Conservation (phyloP, 1,140 invertebrate genomes). For the Manduca sexta region DNA sequence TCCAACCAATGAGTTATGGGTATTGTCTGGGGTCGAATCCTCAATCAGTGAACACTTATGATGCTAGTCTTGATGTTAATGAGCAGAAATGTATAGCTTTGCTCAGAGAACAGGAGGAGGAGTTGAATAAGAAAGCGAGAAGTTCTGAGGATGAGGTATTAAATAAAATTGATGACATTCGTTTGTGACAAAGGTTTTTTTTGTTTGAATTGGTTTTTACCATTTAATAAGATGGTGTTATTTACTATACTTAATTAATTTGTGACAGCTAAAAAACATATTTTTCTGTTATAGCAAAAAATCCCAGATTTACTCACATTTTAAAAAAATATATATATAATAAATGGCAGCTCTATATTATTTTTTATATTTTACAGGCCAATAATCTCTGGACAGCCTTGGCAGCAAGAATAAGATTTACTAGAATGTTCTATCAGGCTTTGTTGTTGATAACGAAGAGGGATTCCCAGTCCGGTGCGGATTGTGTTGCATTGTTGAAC, state of each 20-base stretch:
- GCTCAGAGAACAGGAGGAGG: slow-evolving; percentile 94
- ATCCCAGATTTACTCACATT: too few species aligned
- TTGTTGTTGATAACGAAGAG: slow-evolving; percentile 78
- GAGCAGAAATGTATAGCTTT: slow-evolving; percentile 87
- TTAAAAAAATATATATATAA: too few species aligned
- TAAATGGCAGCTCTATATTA: too few species aligned
- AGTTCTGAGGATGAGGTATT: slow-evolving; percentile 72
- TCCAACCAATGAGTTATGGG: slow-evolving; percentile 95
- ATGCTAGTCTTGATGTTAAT: slow-evolving; percentile 80
- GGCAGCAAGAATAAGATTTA: slow-evolving; percentile 88
- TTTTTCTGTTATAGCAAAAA: too few species aligned
- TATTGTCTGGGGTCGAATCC: slow-evolving; percentile 83
- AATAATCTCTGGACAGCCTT: slow-evolving; percentile 77
- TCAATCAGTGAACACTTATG: slow-evolving; percentile 52
- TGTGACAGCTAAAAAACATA: too few species aligned
- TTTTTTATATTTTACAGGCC: slow-evolving; percentile 37
- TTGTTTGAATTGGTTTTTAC: too few species aligned
- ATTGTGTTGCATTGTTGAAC: slow-evolving; percentile 75
- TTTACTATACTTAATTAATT: too few species aligned
- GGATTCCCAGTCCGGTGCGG: slow-evolving; percentile 60
- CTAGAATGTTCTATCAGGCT: slow-evolving; percentile 88
- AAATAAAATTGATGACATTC: neutral
- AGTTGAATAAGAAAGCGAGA: slow-evolving; percentile 84
- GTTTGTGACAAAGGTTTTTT: too few species aligned
- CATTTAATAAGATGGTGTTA: too few species aligned